Evolutionary conservation across 2,888 invertebrate genomes (phyloP).

Genomic region (Seira musarum): DNA sequence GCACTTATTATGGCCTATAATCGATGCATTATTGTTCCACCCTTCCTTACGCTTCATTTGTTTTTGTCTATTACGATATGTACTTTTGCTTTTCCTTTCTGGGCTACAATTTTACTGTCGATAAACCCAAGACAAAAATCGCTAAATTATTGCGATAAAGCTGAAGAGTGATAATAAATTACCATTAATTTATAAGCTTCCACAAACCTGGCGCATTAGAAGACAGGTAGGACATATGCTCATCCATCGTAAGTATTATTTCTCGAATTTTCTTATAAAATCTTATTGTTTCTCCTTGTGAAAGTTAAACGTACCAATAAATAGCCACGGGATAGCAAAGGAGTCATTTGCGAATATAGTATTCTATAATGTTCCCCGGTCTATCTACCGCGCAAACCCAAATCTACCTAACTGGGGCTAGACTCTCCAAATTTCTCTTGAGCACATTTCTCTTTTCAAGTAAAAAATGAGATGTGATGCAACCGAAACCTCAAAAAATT

Average conservation of each 20-base stretch:
- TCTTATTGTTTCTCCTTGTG: no score
- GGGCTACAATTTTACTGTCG: slow-evolving; percentile 47
- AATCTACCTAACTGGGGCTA: no score
- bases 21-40: background rate
- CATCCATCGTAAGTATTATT: no score
- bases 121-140: slow-evolving; percentile 45
- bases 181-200: slow-evolving; percentile 44
- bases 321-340: no score
- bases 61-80: background rate
- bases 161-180: slow-evolving; percentile 46
- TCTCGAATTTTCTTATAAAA: no score
- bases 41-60: background rate
- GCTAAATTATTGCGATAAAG: slow-evolving; percentile 49
- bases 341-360: no score
- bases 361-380: no score
- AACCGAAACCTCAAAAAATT: slow-evolving; percentile 4
- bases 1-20: background rate
- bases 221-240: background rate
- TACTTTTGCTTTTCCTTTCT: slow-evolving; percentile 6
- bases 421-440: no score
- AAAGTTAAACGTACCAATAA: no score
- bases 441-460: background rate
- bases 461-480: background rate
- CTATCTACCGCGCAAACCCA: no score
- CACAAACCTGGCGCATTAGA: background rate